Evolutionary conservation across 2,797 vertebrate genomes (phyloP).

Genomic region (Cichlasoma orientale): DNA sequence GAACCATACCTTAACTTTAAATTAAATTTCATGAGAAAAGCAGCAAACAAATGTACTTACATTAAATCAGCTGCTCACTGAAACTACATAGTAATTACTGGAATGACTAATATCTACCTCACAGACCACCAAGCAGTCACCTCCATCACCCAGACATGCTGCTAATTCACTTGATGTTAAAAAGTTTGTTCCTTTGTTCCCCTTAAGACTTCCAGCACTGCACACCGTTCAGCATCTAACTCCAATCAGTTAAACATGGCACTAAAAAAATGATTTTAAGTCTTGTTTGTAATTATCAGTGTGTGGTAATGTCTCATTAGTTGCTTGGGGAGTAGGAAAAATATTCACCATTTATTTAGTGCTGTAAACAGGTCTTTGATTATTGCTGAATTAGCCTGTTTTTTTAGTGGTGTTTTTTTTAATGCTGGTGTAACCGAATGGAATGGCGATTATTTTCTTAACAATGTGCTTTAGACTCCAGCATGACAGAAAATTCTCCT

Average conservation of each 20-base stretch:
- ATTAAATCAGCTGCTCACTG: slow-evolving; percentile 24
- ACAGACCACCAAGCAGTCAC: slow-evolving; percentile 16
- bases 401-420: slow-evolving; percentile 23
- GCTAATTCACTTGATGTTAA: slow-evolving; percentile 1
- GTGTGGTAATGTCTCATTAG: slow-evolving; percentile 2
- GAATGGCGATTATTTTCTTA: slow-evolving; percentile 34
- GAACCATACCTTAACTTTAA: background rate
- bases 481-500: slow-evolving; percentile 11
- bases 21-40: slow-evolving; percentile 3
- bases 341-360: slow-evolving; percentile 43
- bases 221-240: slow-evolving; percentile 6
- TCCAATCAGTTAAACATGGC: slow-evolving; percentile 28
- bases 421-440: slow-evolving; percentile 66
- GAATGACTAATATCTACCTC: slow-evolving; percentile 20
- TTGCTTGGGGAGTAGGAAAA: slow-evolving; percentile 30
- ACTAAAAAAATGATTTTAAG: slow-evolving; percentile 30
- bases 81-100: slow-evolving; percentile 34
- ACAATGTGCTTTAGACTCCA: slow-evolving; percentile 62
- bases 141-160: background rate
- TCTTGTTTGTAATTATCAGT: slow-evolving; percentile 25
- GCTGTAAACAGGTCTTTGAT: slow-evolving; percentile 52
- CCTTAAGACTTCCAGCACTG: background rate
- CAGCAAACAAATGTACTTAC: slow-evolving; percentile 13
- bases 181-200: background rate
- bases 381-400: slow-evolving; percentile 65